Evolutionary conservation across 35 echinoderm and acorn worm genomes (phyloP), one percentile per base, ranked within the genome.

Genomic region (Heliocidaris erythrogramma): DNA sequence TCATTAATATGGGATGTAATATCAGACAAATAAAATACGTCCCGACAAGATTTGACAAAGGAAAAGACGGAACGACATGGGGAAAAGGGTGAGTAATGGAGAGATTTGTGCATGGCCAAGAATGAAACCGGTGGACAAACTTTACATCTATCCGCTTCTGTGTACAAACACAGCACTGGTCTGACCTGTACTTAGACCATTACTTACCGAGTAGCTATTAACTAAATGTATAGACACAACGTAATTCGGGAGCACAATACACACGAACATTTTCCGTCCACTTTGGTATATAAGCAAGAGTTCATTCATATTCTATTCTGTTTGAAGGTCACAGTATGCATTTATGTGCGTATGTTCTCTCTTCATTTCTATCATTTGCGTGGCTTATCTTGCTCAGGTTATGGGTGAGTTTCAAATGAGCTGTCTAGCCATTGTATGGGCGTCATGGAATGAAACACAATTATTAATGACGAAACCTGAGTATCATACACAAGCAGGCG

Each of bases 121-220:
- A 89, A 47, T 48, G 14, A 13, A 31, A 47, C 32, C 30, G 29
- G 87, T 89, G 65, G 4, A 78, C 65, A 78, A 78, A 21, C 47
- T 89, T 89, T 6, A 47, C 31, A 47, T 89, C 11, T 30, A 14
- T 89, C 87, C 31, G 47, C 87, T 32, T 4, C 31, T 35, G 7
- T 32, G 47, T 47, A 89, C 87, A 89, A 89, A 89, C 47, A 47
- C 18, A 17, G 32, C 87, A 48, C 11, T 27, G 9, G 87, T 89
- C 31, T 9, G 87, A 31, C 42, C 47, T 89, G 31, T 89, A 89
- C 87, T 21, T 48, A 17, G 30, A 18, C 87, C 31, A 1, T 89
- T 32, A 48, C 14, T 89, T 89, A 13, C 31, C 31, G 87, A 89
- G 87, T 32, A 89, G 31, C 87, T 89, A 89, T 89, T 89, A 89